These are phyloP conservation scores for Frieseomelitta varia DNA, from an alignment of 1,140 invertebrate genomes.

Conservation along the genomic window DNA sequence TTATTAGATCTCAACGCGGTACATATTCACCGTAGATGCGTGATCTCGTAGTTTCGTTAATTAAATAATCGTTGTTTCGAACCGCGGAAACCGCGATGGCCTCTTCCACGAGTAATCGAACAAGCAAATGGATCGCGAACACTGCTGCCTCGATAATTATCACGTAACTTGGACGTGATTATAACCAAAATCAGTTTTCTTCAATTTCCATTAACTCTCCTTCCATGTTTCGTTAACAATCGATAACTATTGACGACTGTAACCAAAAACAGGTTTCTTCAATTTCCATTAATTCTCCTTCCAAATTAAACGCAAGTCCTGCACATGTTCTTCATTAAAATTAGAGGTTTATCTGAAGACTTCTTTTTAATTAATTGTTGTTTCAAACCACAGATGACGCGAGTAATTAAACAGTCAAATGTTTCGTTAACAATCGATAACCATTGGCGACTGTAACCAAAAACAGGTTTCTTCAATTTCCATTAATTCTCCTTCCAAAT, in stretches of 20 bases:
- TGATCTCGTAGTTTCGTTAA: conserved; percentile 56
- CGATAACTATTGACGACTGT: no score
- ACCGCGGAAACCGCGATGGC: conserved; percentile 61
- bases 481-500: not conserved
- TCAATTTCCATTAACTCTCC: not conserved
- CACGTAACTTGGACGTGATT: not conserved
- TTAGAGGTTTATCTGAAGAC: not conserved
- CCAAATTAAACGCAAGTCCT: not conserved
- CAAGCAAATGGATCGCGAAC: conserved; percentile 53
- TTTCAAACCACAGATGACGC: conserved; percentile 52
- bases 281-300: not conserved
- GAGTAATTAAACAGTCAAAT: conserved; percentile 60
- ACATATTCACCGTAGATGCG: conserved; percentile 27
- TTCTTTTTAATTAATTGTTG: not conserved
- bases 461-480: not conserved
- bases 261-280: no score
- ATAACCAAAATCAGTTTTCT: not conserved
- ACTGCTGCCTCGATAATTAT: conserved; percentile 5
- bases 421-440: conserved; percentile 25
- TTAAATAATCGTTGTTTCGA: conserved; percentile 69
- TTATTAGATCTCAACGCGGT: conserved; percentile 45
- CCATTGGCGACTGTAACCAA: not conserved
- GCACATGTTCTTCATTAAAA: not conserved
- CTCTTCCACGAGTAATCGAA: conserved; percentile 54
- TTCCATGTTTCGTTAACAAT: no score